Conservation (phyloP, 2,113 vertebrate genomes). For the Malaclemys terrapin region DNA sequence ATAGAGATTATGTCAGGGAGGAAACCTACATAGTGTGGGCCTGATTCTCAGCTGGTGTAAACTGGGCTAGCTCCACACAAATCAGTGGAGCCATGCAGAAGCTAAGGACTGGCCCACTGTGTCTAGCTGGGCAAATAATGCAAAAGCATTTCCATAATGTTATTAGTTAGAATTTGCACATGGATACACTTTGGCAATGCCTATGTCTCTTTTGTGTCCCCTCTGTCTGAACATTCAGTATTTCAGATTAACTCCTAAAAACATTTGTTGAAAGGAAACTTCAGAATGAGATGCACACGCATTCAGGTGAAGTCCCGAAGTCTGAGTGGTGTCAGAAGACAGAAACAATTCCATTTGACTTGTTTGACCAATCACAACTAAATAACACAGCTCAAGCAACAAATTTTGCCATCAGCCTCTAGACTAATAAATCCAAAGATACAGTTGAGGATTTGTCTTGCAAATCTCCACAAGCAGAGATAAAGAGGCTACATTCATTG, state of each 20-base stretch:
- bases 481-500: background rate
- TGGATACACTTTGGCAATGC: background rate
- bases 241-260: background rate
- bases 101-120: background rate
- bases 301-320: conserved; percentile 8
- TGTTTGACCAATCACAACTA: background rate
- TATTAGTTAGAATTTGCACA: background rate
- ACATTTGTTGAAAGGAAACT: conserved; percentile 12
- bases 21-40: background rate
- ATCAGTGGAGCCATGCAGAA: background rate
- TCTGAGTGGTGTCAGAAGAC: background rate
- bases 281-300: background rate
- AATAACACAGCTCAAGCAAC: background rate
- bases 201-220: accelerated
- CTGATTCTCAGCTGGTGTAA: background rate
- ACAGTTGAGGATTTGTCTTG: background rate
- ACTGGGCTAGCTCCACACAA: background rate
- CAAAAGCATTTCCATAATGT: background rate
- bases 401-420: background rate
- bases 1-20: too few relatives aligned
- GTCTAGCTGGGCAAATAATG: background rate
- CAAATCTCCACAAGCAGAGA: background rate
- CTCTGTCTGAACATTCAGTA: background rate
- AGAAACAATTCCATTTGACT: background rate
- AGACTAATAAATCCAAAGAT: background rate